Evolutionary conservation across 2,888 invertebrate species (phyloP).

Genomic region (Lumbricus terrestris): DNA sequence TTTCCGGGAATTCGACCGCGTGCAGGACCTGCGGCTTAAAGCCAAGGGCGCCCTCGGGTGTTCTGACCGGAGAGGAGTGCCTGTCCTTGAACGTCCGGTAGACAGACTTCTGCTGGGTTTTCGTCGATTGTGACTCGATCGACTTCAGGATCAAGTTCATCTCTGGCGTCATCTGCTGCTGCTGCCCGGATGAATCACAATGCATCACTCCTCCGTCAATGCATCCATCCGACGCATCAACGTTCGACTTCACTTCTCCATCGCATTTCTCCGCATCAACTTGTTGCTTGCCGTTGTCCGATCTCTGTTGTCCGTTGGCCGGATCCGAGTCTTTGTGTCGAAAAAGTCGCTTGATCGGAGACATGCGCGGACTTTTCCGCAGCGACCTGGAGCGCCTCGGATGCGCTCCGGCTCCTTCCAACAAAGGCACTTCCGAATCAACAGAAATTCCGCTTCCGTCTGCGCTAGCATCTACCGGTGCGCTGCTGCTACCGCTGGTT

Average conservation of each 20-base stretch:
- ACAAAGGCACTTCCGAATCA: background rate
- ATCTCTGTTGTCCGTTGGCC: background rate
- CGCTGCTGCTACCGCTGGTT: background rate
- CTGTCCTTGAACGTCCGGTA: constrained; percentile 52
- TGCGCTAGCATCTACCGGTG: background rate
- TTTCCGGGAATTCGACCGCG: constrained; percentile 38
- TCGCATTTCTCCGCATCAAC: background rate
- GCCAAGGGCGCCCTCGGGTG: constrained; percentile 35
- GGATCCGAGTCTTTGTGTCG: background rate
- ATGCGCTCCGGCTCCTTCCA: background rate
- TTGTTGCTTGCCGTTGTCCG: background rate
- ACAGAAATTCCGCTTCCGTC: background rate
- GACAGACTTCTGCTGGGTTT: constrained; percentile 38
- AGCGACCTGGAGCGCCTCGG: background rate
- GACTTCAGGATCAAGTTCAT: constrained; percentile 44
- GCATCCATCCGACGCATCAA: background rate
- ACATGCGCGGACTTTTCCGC: background rate
- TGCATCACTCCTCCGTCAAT: background rate
- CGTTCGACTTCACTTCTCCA: background rate
- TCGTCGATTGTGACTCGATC: constrained; percentile 45
- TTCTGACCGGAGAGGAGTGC: constrained; percentile 43
- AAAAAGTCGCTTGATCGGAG: background rate
- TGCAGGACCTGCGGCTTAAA: constrained; percentile 42
- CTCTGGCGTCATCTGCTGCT: constrained; percentile 32
- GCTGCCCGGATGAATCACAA: background rate